Conservation (phyloP, 1,140 invertebrate species). For the Drosophila kikkawai region DNA sequence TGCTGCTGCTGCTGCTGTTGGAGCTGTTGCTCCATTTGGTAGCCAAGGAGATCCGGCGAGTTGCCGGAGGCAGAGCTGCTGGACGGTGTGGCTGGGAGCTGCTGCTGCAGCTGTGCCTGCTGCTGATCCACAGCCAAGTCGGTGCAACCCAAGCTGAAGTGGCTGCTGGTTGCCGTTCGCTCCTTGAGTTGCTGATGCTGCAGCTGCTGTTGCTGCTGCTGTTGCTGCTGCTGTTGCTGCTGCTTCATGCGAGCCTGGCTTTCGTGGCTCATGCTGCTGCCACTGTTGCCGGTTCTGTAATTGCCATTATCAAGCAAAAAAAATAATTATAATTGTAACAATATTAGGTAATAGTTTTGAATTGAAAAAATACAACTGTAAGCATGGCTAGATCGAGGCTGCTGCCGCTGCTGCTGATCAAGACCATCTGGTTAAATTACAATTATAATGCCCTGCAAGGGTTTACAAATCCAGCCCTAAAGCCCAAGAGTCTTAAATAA, state of each 20-base stretch:
- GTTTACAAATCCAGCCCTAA: not conserved
- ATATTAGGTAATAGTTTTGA: not conserved
- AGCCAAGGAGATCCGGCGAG: constrained; percentile 70
- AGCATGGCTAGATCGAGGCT: not conserved
- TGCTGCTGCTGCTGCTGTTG: constrained; percentile 61
- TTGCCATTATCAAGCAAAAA: not conserved
- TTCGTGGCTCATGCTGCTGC: constrained; percentile 79
- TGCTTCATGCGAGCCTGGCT: constrained; percentile 82
- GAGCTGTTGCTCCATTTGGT: constrained; percentile 64
- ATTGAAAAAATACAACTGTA: not conserved
- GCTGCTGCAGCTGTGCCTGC: constrained; percentile 36
- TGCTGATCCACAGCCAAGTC: constrained; percentile 61
- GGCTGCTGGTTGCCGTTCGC: constrained; percentile 34
- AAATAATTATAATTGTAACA: not conserved
- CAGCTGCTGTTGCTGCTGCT: constrained; percentile 63
- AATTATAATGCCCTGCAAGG: not conserved
- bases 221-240: constrained; percentile 72
- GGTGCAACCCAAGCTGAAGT: constrained; percentile 54
- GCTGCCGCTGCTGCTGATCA: not conserved
- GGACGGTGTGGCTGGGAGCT: constrained; percentile 65
- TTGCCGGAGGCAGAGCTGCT: constrained; percentile 74
- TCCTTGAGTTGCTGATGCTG: constrained; percentile 64
- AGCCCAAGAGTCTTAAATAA: constrained; percentile 2
- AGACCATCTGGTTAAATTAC: not conserved
- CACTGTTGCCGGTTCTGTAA: constrained; percentile 60